phyloP scores from a whole-genome alignment of 2,888 invertebrate genomes.

The Diplolepis rosae region DNA sequence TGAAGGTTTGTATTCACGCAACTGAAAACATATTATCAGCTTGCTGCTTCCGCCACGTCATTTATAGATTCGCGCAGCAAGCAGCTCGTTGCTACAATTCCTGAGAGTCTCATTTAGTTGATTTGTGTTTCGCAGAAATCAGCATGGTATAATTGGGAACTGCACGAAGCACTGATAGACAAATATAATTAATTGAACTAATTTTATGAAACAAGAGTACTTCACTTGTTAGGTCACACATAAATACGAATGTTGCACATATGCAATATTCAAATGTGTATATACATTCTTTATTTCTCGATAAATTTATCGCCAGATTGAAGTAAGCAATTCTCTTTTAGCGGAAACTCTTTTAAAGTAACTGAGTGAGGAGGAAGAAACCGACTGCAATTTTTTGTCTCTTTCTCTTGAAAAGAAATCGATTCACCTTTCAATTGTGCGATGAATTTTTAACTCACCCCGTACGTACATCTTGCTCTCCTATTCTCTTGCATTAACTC shows the following conservation, averaged over 20 bases:
- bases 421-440: slow-evolving; percentile 20
- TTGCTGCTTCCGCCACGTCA: not conserved
- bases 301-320: not conserved
- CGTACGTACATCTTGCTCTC: not conserved
- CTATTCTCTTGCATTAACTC: slow-evolving; percentile 11
- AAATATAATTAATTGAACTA: too few relatives aligned
- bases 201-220: too few relatives aligned
- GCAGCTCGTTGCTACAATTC: too few relatives aligned
- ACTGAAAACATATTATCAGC: not conserved
- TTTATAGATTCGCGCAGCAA: not conserved
- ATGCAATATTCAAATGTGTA: not conserved
- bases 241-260: not conserved
- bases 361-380: not conserved
- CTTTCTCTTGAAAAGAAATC: slow-evolving; percentile 1
- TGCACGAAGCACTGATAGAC: too few relatives aligned
- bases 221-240: too few relatives aligned
- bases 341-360: not conserved
- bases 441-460: slow-evolving; percentile 22
- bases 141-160: too few relatives aligned
- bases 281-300: not conserved
- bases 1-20: not conserved
- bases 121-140: not conserved
- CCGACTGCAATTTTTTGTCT: not conserved
- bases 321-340: not conserved
- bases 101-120: too few relatives aligned